These are phyloP conservation scores for Psococerastis gibbosa DNA, from an alignment of 2,888 invertebrate genomes.

Conservation along the genomic window DNA sequence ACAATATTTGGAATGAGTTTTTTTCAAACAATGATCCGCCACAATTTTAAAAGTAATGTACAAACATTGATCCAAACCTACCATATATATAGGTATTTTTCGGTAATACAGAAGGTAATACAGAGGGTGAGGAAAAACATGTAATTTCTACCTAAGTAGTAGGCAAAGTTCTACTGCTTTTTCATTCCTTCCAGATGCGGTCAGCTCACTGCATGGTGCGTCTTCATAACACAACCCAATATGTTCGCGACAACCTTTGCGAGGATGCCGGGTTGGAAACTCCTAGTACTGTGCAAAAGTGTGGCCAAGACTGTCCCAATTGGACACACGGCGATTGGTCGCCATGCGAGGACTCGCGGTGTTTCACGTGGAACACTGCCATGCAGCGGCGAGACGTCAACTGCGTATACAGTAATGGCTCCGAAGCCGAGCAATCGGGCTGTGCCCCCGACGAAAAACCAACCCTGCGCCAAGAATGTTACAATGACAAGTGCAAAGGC, in stretches of 20 bases:
- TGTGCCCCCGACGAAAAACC: constrained; percentile 61
- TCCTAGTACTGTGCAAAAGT: constrained; percentile 41
- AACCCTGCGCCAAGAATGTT: constrained; percentile 57
- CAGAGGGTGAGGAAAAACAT: no score
- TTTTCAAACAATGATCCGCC: no score
- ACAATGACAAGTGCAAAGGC: constrained; percentile 65
- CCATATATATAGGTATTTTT: no score
- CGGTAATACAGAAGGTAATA: background rate
- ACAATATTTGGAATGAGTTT: no score
- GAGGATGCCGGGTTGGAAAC: constrained; percentile 47
- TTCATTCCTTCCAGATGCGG: constrained; percentile 36
- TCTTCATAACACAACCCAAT: constrained; percentile 33
- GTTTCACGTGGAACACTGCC: constrained; percentile 58
- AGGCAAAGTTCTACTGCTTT: no score
- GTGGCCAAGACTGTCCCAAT: constrained; percentile 48
- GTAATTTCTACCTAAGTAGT: no score
- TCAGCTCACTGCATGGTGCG: constrained; percentile 52
- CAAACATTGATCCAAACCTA: no score
- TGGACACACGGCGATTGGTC: constrained; percentile 57
- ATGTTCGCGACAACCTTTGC: constrained; percentile 44
- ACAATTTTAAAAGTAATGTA: no score
- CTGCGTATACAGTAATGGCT: constrained; percentile 32
- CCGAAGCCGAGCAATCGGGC: constrained; percentile 30
- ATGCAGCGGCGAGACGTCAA: constrained; percentile 50
- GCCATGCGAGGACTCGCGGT: constrained; percentile 48